Conservation (phyloP, 2,888 invertebrate species). For the Hirtodrosophila confusa region DNA sequence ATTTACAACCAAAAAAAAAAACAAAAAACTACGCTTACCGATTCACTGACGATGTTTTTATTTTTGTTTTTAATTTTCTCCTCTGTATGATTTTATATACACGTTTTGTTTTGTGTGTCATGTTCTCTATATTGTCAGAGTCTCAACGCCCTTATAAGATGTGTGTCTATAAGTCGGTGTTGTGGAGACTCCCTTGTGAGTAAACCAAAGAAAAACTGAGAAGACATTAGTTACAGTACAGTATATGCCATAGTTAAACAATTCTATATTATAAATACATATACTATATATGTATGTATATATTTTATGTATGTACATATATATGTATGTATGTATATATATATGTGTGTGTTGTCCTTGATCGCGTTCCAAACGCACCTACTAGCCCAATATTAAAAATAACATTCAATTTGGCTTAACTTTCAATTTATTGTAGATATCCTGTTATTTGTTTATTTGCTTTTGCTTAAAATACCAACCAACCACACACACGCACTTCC, state of each 20-base stretch:
- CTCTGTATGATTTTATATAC: slow-evolving; percentile 72
- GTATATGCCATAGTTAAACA: slow-evolving; percentile 27
- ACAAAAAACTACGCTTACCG: slow-evolving; percentile 42
- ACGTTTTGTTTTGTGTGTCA: slow-evolving; percentile 72
- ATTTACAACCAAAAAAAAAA: slow-evolving; percentile 11
- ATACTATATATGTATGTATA: slow-evolving; percentile 19
- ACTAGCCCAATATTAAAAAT: slow-evolving; percentile 6
- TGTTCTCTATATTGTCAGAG: slow-evolving; percentile 74
- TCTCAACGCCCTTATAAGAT: slow-evolving; percentile 79
- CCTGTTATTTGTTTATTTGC: slow-evolving; percentile 26
- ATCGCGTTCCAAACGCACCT: slow-evolving; percentile 17
- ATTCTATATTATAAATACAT: slow-evolving; percentile 12
- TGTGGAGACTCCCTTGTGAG: slow-evolving; percentile 83
- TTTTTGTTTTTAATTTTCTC: slow-evolving; percentile 66
- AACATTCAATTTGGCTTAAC: slow-evolving; percentile 8
- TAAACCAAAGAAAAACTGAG: slow-evolving; percentile 73
- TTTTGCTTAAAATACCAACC: slow-evolving; percentile 16
- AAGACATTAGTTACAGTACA: slow-evolving; percentile 46
- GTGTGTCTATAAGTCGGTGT: slow-evolving; percentile 82
- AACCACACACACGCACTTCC: background rate
- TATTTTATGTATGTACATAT: slow-evolving; percentile 6
- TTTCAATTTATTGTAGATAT: slow-evolving; percentile 7
- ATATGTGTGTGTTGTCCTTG: slow-evolving; percentile 42
- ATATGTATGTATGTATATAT: slow-evolving; percentile 22
- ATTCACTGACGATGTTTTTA: slow-evolving; percentile 59